Evolutionary conservation across 2,888 invertebrate genomes (phyloP), one percentile per base, ranked within the genome.

Genomic region (Cephus pygmeus): DNA sequence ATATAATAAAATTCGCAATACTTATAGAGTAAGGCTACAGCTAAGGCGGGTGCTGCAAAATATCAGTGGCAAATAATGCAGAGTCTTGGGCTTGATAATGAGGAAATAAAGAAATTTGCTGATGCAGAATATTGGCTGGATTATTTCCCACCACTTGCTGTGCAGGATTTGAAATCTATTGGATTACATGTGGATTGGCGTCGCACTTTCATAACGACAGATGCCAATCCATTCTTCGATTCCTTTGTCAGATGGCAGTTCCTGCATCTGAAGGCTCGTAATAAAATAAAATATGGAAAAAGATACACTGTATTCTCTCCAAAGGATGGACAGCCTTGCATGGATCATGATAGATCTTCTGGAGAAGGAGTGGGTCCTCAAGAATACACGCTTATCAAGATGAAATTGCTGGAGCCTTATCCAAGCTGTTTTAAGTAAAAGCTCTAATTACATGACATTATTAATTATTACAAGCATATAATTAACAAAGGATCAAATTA

Each of bases 41-140:
- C 99, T 0, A 99, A 99, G 93, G 93, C 97, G 3, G 98, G 97
- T 1, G 90, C 93, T 4, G 95, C 96, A 0, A 99, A 98, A 91
- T 99, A 96, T 91, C 99, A 99, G 89, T 99, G 99, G 99, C 97
- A 99, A 92, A 99, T 99, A 77, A 99, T 99, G 99, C 94, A 96
- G 89, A 96, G 97, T 88, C 93, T 99, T 79, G 99, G 98, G 0
- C 92, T 99, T 75, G 90, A 93, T 3, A 96, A 99, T 89, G 96
- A 97, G n/a, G 98, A 99, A 89, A 99, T 99, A 69, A 94, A 94
- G 80, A 93, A 96, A 84, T 99, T 99, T 93, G 96, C 98, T 31
- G 95, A 99, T 92, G 95, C 97, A 3, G 92, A 94, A 77, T 94
- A 98, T 91, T 99, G 99, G 99, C 93, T 99, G n/a, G 95, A 97